These are phyloP conservation scores for Synanthedon andrenaeformis DNA, from an alignment of 2,888 invertebrate genomes.

Conservation along the genomic window DNA sequence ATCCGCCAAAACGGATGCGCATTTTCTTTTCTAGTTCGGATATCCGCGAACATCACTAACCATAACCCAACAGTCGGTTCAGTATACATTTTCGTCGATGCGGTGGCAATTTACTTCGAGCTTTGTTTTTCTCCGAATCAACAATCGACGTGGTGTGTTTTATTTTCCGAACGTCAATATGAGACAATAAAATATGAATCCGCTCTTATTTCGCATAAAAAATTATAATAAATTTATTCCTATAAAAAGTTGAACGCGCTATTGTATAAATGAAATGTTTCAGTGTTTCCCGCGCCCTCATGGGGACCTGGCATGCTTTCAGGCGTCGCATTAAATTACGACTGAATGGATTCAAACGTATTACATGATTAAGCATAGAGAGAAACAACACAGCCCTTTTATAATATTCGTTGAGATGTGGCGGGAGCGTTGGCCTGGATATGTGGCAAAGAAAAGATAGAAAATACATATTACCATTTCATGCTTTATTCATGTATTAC, in stretches of 20 bases:
- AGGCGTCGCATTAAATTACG: conserved; percentile 11
- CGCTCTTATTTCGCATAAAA: too few species aligned
- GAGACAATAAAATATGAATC: too few species aligned
- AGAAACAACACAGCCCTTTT: background rate
- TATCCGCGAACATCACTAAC: too few species aligned
- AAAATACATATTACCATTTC: conserved; percentile 13
- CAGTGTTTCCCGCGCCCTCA: conserved; percentile 1
- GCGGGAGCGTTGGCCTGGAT: conserved; percentile 5
- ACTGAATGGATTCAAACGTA: conserved; percentile 11
- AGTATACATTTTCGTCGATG: too few species aligned
- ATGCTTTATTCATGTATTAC: conserved; percentile 14
- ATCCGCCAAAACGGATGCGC: too few species aligned
- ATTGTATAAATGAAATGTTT: conserved; percentile 1
- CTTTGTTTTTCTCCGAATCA: too few species aligned
- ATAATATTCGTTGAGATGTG: background rate
- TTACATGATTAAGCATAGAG: background rate
- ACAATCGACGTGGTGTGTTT: too few species aligned
- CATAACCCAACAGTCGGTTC: too few species aligned
- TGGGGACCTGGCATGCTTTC: conserved; percentile 5
- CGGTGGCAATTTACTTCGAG: too few species aligned
- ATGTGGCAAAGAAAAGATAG: conserved; percentile 8
- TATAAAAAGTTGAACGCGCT: background rate
- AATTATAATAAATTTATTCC: too few species aligned
- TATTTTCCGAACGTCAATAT: too few species aligned
- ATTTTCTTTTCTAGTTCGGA: too few species aligned